phyloP scores from a whole-genome alignment of 2,888 invertebrate genomes.

The Ellobium chinense region DNA sequence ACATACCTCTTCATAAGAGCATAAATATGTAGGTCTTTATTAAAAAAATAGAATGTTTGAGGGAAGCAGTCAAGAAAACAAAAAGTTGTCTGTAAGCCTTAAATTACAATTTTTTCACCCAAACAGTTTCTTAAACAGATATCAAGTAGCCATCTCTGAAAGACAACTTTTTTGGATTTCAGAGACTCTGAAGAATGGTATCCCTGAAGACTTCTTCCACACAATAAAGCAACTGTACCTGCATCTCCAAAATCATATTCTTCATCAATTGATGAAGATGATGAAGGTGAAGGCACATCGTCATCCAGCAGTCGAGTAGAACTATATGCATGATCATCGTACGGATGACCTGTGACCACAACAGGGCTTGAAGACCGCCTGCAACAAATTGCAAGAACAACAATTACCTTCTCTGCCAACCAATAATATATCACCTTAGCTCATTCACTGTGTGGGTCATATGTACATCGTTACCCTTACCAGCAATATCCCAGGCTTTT shows the following conservation, averaged over 20 bases:
- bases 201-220: not conserved
- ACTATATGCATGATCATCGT: constrained; percentile 96
- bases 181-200: no score
- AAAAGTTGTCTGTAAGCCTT: no score
- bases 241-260: constrained; percentile 78
- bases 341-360: constrained; percentile 91
- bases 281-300: constrained; percentile 64
- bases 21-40: no score
- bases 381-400: not conserved
- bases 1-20: no score
- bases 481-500: not conserved
- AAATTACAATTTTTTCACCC: no score
- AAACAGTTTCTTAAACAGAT: no score
- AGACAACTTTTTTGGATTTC: no score
- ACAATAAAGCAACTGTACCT: constrained; percentile 24
- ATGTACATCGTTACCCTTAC: no score
- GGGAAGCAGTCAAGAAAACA: no score
- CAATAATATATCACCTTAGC: not conserved
- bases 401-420: not conserved
- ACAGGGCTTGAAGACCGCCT: constrained; percentile 56
- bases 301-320: constrained; percentile 65
- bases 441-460: not conserved
- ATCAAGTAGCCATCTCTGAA: no score
- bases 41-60: no score
- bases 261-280: constrained; percentile 78